These are phyloP conservation scores for Sinella curviseta DNA, from an alignment of 1,140 invertebrate species.

Conservation along the genomic window DNA sequence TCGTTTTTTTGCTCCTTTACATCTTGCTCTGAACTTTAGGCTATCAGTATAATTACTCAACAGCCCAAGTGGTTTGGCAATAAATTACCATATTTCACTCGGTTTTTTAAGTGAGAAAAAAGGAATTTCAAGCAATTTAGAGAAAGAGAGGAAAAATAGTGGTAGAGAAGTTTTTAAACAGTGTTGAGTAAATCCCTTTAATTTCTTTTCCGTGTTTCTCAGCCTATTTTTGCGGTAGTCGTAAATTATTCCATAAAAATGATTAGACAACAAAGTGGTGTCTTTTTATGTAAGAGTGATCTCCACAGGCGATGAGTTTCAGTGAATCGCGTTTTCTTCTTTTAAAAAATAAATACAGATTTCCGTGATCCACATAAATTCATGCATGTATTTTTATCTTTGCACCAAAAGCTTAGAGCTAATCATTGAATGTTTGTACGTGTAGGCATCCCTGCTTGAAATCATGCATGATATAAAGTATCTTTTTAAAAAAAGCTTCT, in stretches of 20 bases:
- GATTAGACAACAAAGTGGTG: not conserved
- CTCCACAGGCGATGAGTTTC: not conserved
- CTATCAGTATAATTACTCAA: slow-evolving; percentile 7
- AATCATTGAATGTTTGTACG: no score
- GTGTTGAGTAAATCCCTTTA: slow-evolving; percentile 42
- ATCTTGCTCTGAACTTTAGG: no score
- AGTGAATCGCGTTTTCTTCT: not conserved
- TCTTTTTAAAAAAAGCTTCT: no score
- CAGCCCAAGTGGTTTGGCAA: slow-evolving; percentile 12
- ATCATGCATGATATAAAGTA: no score
- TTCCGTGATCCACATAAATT: no score
- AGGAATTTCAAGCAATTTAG: not conserved
- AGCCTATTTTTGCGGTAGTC: slow-evolving; percentile 35
- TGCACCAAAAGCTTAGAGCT: no score
- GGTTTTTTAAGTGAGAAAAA: slow-evolving; percentile 8
- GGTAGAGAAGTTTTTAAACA: not conserved
- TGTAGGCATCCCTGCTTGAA: no score
- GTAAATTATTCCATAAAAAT: slow-evolving; percentile 33
- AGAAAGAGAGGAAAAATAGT: not conserved
- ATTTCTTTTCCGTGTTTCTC: slow-evolving; percentile 49
- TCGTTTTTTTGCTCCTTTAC: not conserved
- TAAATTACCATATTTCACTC: not conserved
- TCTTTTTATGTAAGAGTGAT: not conserved
- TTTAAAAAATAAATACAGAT: not conserved
- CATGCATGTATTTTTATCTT: no score